phyloP scores from a whole-genome alignment of 2,113 vertebrate species.

The Syrmaticus mikado region DNA sequence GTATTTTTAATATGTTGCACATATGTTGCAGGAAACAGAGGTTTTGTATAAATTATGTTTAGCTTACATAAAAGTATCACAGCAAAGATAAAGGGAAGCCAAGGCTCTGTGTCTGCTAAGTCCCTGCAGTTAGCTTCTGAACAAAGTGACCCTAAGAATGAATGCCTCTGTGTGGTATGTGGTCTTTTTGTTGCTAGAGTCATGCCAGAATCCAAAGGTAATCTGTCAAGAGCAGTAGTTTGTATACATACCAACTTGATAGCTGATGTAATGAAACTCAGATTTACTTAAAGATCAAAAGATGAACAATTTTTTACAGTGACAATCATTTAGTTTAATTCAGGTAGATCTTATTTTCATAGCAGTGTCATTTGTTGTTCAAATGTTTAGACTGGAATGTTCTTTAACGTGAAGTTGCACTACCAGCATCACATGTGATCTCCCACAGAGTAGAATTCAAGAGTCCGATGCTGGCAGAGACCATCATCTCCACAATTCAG shows the following conservation, averaged over 20 bases:
- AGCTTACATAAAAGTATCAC: conserved; percentile 2
- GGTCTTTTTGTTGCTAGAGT: conserved; percentile 40
- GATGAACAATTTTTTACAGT: conserved; percentile 40
- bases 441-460: background rate
- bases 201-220: conserved; percentile 51
- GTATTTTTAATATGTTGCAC: background rate
- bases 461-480: conserved; percentile 27
- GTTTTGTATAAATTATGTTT: conserved; percentile 44
- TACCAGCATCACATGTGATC: background rate
- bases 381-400: background rate
- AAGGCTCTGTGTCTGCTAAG: conserved; percentile 37
- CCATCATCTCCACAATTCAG: background rate
- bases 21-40: background rate
- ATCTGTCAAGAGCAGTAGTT: conserved; percentile 51
- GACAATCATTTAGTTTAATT: conserved; percentile 43
- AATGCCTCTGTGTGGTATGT: conserved; percentile 43
- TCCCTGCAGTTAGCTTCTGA: conserved; percentile 45
- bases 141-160: conserved; percentile 32
- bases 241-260: conserved; percentile 49
- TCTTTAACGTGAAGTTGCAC: background rate
- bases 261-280: conserved; percentile 56
- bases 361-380: background rate
- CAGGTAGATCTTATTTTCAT: conserved; percentile 22
- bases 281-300: conserved; percentile 44
- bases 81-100: conserved; percentile 22